Base-by-base conservation (phyloP, 2,888 invertebrate species). In the Pseudococcus viburni region DNA sequence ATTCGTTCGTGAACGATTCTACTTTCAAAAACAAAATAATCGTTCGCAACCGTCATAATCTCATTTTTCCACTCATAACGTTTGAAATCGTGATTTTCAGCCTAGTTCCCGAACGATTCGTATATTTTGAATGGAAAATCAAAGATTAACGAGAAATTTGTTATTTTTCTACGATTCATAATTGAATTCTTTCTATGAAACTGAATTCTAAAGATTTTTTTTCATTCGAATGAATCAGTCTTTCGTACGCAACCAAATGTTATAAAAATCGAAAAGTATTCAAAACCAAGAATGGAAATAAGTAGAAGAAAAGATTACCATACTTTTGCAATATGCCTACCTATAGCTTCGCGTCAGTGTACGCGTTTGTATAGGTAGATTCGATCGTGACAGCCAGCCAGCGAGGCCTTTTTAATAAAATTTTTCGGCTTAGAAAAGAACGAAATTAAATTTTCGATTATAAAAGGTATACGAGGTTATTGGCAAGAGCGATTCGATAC, bases 361-460 rank as follows among this genome's bases (percentile, higher is more conserved):
- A 51, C 48, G 15, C 15, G 12, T 46, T 33, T 33, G 26, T 46
- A 51, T 51, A 51, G 19, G 26, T 33, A 64, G 22, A 64, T 64
- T 11, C 12, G 26, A 22, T 68, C 26, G 68, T 26, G 26, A 26
- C 68, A 55, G n/a, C 55, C 5, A 51, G 55, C 55, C 4, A 51
- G 55, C n/a, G 55, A 68, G 26, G 26, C 15, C 22, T 68, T 68
- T 68, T 68, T 68, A 68, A 68, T 68, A 26, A 68, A 68, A 68
- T 68, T 26, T 68, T 68, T 26, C 68, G 68, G 15, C 22, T 68
- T 26, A 68, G 68, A 68, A 26, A 26, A 68, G 26, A 68, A 68
- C 26, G 68, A 68, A 68, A 68, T 68, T 68, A 26, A 68, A 26
- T 68, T 68, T 68, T 68, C 26, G 68, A 68, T 68, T 68, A 68